phyloP scores from a whole-genome alignment of 2,113 vertebrate species.

The Tachysurus fulvidraco region DNA sequence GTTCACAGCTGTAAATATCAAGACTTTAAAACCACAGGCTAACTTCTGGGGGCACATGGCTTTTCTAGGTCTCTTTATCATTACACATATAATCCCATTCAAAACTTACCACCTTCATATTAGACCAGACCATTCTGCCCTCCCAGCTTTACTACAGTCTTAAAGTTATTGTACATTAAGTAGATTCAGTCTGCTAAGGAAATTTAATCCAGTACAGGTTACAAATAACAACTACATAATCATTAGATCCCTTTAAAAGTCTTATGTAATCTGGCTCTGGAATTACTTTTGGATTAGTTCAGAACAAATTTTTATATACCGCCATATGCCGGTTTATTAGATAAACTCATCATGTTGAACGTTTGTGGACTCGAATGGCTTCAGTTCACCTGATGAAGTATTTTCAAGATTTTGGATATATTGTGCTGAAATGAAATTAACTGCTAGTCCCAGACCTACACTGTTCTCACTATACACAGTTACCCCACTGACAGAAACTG shows the following conservation, averaged over 20 bases:
- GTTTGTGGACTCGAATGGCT: neutral
- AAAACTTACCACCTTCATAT: neutral
- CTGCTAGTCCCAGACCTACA: neutral
- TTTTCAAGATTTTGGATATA: neutral
- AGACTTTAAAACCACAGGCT: neutral
- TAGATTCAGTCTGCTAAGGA: neutral
- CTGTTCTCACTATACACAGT: neutral
- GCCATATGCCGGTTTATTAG: neutral
- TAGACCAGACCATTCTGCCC: neutral
- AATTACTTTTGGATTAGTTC: neutral
- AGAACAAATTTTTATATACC: neutral
- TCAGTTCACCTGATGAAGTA: neutral
- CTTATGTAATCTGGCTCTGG: neutral
- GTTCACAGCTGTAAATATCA: slow-evolving; percentile 2
- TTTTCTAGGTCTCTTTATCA: slow-evolving; percentile 6
- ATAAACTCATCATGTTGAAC: neutral
- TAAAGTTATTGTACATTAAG: neutral
- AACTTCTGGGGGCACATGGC: neutral
- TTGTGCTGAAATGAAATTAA: neutral
- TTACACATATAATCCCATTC: neutral
- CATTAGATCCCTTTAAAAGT: neutral
- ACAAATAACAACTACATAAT: neutral
- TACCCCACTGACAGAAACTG: neutral
- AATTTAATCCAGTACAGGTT: neutral
- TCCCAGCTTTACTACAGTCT: neutral